These are phyloP conservation scores for Blastobasis lacticolella DNA, from an alignment of 2,888 invertebrate species.

Conservation along the genomic window DNA sequence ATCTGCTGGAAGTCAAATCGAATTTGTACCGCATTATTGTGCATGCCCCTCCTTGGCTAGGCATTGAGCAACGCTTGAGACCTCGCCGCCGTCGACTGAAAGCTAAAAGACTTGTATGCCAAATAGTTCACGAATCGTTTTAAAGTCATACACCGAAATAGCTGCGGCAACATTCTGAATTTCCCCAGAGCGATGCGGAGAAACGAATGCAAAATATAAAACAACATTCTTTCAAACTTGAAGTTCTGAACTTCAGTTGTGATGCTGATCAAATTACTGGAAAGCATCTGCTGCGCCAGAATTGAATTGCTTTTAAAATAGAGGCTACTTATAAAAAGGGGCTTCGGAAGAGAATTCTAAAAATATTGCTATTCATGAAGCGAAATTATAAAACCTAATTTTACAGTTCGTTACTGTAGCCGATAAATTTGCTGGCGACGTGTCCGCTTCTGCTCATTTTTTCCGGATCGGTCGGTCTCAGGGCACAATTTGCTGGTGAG, in stretches of 20 bases:
- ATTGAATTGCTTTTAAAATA: too few species aligned
- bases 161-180: neutral
- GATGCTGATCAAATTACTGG: too few species aligned
- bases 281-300: too few species aligned
- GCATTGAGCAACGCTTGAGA: too few species aligned
- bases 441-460: conserved; percentile 37
- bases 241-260: too few species aligned
- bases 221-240: neutral
- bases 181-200: neutral
- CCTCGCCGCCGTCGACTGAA: too few species aligned
- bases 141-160: too few species aligned
- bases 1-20: too few species aligned
- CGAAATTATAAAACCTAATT: conserved; percentile 25
- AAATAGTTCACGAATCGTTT: too few species aligned
- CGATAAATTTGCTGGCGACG: conserved; percentile 32
- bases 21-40: too few species aligned
- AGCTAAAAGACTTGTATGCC: too few species aligned
- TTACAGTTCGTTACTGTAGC: conserved; percentile 19
- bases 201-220: neutral
- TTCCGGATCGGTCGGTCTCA: conserved; percentile 34
- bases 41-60: too few species aligned
- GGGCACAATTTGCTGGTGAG: conserved; percentile 35
- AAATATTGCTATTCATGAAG: conserved; percentile 4
- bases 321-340: neutral
- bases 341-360: neutral